phyloP scores from a whole-genome alignment of 2,113 vertebrate species.

The Stercorarius parasiticus region DNA sequence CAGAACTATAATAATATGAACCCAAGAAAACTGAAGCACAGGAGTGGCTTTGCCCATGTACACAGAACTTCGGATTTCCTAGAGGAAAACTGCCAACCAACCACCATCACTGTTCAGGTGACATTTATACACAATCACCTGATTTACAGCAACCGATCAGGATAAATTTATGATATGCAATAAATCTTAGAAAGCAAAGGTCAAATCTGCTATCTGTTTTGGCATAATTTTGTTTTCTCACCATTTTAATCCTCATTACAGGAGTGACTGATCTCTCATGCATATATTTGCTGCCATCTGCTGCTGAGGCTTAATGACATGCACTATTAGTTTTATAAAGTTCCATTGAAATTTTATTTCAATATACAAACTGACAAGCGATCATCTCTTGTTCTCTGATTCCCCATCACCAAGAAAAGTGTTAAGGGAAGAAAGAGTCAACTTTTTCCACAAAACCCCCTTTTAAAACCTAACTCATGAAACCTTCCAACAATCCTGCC shows the following conservation, averaged over 20 bases:
- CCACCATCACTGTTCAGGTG: neutral
- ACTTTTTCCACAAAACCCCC: neutral
- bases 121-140: neutral
- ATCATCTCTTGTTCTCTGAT: neutral
- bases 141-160: neutral
- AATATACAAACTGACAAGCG: neutral
- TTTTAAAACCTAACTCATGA: neutral
- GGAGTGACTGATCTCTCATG: neutral
- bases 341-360: neutral
- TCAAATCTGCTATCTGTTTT: neutral
- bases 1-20: neutral
- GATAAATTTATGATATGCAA: neutral
- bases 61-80: neutral
- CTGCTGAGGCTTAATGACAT: neutral
- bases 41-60: neutral
- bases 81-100: neutral
- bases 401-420: neutral
- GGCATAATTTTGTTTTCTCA: neutral
- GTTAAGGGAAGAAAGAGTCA: neutral
- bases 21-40: neutral
- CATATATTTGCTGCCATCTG: constrained; percentile 65
- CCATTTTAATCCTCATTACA: neutral
- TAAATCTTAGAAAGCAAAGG: neutral
- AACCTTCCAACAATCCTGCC: neutral
- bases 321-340: neutral